These are phyloP conservation scores for Leptodactylus fuscus DNA, from an alignment of 2,113 vertebrate species.

Conservation along the genomic window DNA sequence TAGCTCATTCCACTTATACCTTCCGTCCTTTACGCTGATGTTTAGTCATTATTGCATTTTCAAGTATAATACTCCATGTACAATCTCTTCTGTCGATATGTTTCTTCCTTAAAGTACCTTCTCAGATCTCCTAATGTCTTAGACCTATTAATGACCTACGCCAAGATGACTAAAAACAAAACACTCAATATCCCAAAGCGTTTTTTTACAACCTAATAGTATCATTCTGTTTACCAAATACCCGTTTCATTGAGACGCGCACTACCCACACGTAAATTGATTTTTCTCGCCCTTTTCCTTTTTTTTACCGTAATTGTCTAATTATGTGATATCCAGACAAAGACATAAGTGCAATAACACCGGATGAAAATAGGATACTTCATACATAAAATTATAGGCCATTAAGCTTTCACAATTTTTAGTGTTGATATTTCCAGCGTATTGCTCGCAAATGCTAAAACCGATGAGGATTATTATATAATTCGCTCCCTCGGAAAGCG, in stretches of 20 bases:
- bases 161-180: neutral
- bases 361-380: conserved; percentile 27
- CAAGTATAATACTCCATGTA: neutral
- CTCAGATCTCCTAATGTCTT: neutral
- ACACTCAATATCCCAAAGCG: conserved; percentile 52
- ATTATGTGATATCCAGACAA: conserved; percentile 43
- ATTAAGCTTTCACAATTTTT: conserved; percentile 25
- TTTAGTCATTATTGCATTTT: neutral
- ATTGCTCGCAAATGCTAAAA: neutral
- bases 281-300: conserved; percentile 23
- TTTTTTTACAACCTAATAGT: conserved; percentile 35
- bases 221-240: conserved; percentile 48
- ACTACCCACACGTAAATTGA: conserved; percentile 31
- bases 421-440: neutral
- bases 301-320: conserved; percentile 44
- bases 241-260: conserved; percentile 34
- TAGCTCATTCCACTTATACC: neutral
- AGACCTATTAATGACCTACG: conserved; percentile 20
- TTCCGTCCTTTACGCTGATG: neutral
- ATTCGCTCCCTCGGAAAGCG: too few species aligned
- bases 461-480: neutral
- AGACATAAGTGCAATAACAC: conserved; percentile 23
- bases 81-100: neutral
- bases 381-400: conserved; percentile 24
- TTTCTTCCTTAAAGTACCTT: neutral